Base-by-base conservation (phyloP, 2,797 vertebrate species). In the Gallinago stenura region DNA sequence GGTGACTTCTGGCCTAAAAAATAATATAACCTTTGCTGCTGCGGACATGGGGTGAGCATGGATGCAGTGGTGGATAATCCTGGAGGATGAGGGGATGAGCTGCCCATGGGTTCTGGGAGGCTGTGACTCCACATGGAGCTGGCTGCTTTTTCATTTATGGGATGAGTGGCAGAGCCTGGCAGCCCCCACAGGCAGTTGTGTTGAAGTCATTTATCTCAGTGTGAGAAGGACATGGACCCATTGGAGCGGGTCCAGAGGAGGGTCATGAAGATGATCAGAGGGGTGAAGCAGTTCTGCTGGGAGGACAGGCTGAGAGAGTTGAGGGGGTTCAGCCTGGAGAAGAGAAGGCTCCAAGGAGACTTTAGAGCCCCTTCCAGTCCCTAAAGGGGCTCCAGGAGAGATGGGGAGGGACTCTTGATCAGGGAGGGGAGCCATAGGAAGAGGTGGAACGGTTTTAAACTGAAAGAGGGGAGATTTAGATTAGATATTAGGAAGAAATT, bases 71-170 rank as follows among this genome's bases (percentile, higher is more conserved):
- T 28, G 50, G 22, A 6, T 33, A 30, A n/a, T 51, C 21, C 45
- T 35, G 12, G 45, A 64, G 30, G 31, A 56, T 24, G 72, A 45
- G 39, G 30, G 28, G 22, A 9, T 21, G 57, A 78, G 61, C 48
- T 50, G 41, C 77, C 53, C n/a, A 0, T 0, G 8, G 33, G 37
- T 53, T 45, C 57, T 61, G 57, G 39, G 39, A 56, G 18, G 37
- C 25, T 24, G 43, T n/a, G 68, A 53, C 8, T 56, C 37, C 33
- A 18, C 1, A 1, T n/a, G n/a, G 14, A 6, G 18, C 2, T n/a
- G 26, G n/a, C 18, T 0, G 1, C n/a, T 58, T 54, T 39, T 8
- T 22, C 45, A 13, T 41, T 41, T 41, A 37, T 3, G 2, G n/a
- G 39, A 56, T 1, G 6, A 48, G n/a, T 39, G 30, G 21, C 28